Evolutionary conservation across 2,113 vertebrate species (phyloP).

Genomic region (Otis tarda): DNA sequence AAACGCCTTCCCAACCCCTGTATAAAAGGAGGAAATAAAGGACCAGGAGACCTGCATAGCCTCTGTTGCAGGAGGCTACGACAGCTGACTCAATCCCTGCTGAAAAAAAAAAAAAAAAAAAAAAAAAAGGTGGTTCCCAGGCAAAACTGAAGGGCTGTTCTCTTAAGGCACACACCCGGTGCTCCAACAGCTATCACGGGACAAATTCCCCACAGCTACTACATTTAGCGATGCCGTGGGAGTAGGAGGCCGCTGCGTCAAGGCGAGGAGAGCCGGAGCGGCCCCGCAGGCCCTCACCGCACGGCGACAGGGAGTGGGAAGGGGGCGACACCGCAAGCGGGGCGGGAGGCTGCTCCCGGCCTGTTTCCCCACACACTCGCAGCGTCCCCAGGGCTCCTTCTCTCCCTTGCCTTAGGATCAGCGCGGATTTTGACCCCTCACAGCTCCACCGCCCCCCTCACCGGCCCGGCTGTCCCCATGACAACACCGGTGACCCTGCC

Average conservation of each 20-base stretch:
- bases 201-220: fast-evolving
- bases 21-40: not conserved
- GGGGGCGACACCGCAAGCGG: fast-evolving
- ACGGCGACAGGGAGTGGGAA: fast-evolving
- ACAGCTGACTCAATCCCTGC: not conserved
- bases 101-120: fast-evolving
- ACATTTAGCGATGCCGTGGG: fast-evolving
- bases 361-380: fast-evolving
- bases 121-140: not conserved
- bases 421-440: fast-evolving
- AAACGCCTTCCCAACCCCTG: too few species aligned
- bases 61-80: too few species aligned
- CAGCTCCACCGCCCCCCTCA: too few species aligned
- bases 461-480: too few species aligned
- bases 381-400: fast-evolving
- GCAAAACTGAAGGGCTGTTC: not conserved
- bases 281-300: not conserved
- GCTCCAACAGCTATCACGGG: fast-evolving
- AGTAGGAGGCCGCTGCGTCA: fast-evolving
- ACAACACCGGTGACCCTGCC: fast-evolving
- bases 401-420: fast-evolving
- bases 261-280: fast-evolving
- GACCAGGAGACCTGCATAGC: fast-evolving
- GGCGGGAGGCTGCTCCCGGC: fast-evolving
- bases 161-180: fast-evolving